phyloP scores from a whole-genome alignment of 2,888 invertebrate species.

The Malacosoma neustria region DNA sequence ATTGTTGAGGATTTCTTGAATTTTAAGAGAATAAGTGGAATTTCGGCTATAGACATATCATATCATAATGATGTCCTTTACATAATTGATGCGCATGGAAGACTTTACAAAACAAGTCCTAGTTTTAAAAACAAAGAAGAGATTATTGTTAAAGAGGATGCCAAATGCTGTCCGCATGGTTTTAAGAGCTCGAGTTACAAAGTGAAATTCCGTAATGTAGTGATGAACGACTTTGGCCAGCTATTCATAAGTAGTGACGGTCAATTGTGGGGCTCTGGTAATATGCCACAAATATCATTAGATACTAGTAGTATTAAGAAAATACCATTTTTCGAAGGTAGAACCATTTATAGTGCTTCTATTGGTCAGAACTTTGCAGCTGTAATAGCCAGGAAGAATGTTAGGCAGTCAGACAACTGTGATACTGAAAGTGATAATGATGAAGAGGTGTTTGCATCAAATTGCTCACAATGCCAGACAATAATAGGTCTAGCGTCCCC shows the following conservation, averaged over 20 bases:
- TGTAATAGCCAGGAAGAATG: conserved; percentile 79
- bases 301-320: conserved; percentile 75
- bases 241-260: conserved; percentile 79
- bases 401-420: conserved; percentile 58
- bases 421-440: conserved; percentile 77
- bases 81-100: conserved; percentile 76
- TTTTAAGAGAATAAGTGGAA: conserved; percentile 62
- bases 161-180: conserved; percentile 79
- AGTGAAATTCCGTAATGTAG: conserved; percentile 77
- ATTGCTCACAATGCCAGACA: conserved; percentile 78
- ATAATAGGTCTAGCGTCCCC: conserved; percentile 74
- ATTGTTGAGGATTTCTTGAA: conserved; percentile 48
- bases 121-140: conserved; percentile 74
- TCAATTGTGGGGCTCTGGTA: conserved; percentile 81
- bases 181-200: conserved; percentile 77
- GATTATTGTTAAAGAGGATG: conserved; percentile 77
- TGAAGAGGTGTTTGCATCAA: conserved; percentile 78
- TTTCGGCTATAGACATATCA: conserved; percentile 78
- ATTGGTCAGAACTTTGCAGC: conserved; percentile 87
- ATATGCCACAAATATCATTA: conserved; percentile 79
- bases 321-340: conserved; percentile 80
- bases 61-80: conserved; percentile 75
- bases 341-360: conserved; percentile 79
- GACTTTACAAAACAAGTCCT: conserved; percentile 73
- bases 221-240: conserved; percentile 76